Conservation (phyloP, 2,113 vertebrate species). For the Lophura nycthemera region DNA sequence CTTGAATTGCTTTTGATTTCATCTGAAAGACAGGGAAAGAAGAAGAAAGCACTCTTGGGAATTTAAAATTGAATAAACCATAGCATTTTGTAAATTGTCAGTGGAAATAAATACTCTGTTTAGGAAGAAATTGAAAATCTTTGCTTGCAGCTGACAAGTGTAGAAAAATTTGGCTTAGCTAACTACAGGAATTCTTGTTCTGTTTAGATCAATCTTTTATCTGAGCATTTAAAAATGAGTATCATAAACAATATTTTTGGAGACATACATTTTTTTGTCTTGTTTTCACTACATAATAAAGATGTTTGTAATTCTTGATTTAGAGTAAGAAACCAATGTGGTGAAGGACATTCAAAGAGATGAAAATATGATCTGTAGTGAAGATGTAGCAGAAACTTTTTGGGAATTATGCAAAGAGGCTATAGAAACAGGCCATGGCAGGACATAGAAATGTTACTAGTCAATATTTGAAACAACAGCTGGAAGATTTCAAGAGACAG, state of each 20-base stretch:
- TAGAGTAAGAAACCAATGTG: background rate
- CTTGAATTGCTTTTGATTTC: conserved; percentile 7
- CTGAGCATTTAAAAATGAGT: background rate
- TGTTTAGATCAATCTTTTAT: background rate
- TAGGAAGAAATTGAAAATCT: background rate
- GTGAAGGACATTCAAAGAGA: background rate
- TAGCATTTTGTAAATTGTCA: background rate
- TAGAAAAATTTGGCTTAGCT: background rate
- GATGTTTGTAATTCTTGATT: background rate
- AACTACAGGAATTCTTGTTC: background rate
- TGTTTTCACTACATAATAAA: background rate
- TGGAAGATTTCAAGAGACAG: background rate
- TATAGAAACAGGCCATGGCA: background rate
- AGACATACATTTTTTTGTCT: background rate
- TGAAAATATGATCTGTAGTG: background rate
- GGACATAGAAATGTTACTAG: background rate
- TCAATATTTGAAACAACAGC: background rate
- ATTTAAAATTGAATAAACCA: background rate
- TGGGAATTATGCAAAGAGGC: background rate
- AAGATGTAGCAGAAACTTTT: background rate
- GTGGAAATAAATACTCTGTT: background rate
- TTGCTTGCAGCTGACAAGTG: background rate
- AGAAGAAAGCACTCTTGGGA: background rate
- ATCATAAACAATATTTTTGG: background rate
- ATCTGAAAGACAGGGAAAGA: background rate